These are phyloP conservation scores for Octonoba sinensis DNA, from an alignment of 2,888 invertebrate species.

Conservation along the genomic window DNA sequence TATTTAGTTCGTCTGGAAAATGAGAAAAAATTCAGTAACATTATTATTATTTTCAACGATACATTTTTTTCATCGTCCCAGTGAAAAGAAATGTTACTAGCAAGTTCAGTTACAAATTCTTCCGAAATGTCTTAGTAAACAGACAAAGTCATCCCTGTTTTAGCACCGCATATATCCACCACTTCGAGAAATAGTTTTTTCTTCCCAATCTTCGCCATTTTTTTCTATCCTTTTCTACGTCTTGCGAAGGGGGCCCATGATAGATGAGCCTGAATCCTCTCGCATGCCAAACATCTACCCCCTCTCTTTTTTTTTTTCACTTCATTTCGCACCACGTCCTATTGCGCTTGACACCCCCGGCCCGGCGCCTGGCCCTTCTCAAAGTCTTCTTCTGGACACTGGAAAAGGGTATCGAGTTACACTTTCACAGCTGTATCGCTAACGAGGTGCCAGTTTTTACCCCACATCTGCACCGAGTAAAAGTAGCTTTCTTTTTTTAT, in stretches of 20 bases:
- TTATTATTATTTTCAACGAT: no score
- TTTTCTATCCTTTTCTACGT: neutral
- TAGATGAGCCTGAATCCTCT: conserved; percentile 51
- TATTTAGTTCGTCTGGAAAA: no score
- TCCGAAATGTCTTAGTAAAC: no score
- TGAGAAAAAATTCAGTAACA: no score
- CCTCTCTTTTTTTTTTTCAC: conserved; percentile 12
- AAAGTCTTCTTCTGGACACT: conserved; percentile 47
- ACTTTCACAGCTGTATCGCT: conserved; percentile 59
- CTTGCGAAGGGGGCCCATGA: conserved; percentile 37
- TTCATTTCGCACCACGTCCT: conserved; percentile 47
- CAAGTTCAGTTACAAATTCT: no score
- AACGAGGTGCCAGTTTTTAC: conserved; percentile 61
- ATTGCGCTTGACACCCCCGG: conserved; percentile 53
- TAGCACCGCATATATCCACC: neutral
- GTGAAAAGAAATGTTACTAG: no score
- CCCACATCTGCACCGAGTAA: conserved; percentile 26
- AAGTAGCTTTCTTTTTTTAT: conserved; percentile 45
- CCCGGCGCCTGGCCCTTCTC: conserved; percentile 58
- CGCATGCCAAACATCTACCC: conserved; percentile 38
- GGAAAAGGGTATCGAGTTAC: conserved; percentile 43
- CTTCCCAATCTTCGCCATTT: conserved; percentile 2
- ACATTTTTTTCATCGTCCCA: no score
- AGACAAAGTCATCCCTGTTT: no score
- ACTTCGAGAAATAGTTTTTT: conserved; percentile 20